Conservation (phyloP, 2,113 vertebrate genomes). For the Talpa occidentalis region DNA sequence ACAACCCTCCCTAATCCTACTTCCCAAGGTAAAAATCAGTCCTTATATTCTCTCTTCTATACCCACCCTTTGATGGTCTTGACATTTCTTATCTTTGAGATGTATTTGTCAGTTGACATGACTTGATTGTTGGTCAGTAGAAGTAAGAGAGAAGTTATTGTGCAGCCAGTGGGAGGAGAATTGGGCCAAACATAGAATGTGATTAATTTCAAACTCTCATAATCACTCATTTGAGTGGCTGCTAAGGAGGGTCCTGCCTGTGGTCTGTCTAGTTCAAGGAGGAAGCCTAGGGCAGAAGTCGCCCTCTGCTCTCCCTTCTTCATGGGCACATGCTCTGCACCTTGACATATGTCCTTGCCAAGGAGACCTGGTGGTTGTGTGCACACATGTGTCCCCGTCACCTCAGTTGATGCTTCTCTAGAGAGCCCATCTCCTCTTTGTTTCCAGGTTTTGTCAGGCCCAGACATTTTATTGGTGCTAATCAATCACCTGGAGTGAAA, state of each 20-base stretch:
- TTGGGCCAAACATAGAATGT: background rate
- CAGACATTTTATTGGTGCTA: background rate
- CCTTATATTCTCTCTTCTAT: background rate
- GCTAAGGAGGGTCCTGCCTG: background rate
- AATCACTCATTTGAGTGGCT: background rate
- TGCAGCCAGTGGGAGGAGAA: background rate
- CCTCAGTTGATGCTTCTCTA: background rate
- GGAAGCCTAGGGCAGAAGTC: background rate
- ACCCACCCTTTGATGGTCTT: background rate
- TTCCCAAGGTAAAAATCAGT: background rate
- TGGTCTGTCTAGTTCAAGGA: background rate
- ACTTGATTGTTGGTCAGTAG: background rate
- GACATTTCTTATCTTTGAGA: background rate
- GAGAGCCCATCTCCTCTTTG: background rate
- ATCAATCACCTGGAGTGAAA: background rate
- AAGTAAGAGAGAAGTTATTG: background rate
- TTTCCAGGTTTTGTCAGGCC: background rate
- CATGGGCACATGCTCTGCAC: too few relatives aligned
- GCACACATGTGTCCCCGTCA: background rate
- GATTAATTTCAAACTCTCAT: background rate
- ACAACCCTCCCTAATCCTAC: background rate
- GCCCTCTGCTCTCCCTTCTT: background rate
- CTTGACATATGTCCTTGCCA: background rate
- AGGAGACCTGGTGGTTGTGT: background rate
- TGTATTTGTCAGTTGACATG: background rate